Conservation (phyloP, 2,888 invertebrate species). For the Epiblema foenella region DNA sequence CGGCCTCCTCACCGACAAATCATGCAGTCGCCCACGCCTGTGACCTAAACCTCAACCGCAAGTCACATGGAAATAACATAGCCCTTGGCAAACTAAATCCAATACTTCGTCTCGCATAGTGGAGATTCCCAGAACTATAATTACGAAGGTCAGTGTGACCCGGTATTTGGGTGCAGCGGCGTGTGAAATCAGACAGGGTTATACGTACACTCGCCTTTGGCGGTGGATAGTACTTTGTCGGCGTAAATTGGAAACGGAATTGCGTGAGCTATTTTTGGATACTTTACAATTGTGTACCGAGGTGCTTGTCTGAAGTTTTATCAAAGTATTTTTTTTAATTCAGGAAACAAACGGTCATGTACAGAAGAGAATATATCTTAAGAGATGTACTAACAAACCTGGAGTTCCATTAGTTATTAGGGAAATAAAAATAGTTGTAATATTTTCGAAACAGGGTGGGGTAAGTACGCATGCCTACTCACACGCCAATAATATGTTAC, state of each 20-base stretch:
- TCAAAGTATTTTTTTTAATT: too few species aligned
- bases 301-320: too few species aligned
- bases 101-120: not conserved
- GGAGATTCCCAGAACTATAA: constrained; percentile 10
- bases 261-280: not conserved
- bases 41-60: constrained; percentile 2
- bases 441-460: too few species aligned
- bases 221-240: not conserved
- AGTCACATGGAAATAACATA: constrained; percentile 16
- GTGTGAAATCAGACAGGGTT: constrained; percentile 12
- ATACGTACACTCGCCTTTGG: not conserved
- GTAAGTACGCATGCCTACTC: too few species aligned
- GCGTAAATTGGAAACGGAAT: not conserved
- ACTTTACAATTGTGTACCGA: not conserved
- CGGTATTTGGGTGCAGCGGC: constrained; percentile 13
- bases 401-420: too few species aligned
- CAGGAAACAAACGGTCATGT: too few species aligned
- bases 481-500: too few species aligned
- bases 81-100: not conserved
- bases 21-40: not conserved
- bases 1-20: too few species aligned
- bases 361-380: too few species aligned
- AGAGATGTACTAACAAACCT: too few species aligned
- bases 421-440: too few species aligned
- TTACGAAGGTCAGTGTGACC: constrained; percentile 19